Evolutionary conservation across 2,888 invertebrate species (phyloP).

Genomic region (Heliconius charithonia): DNA sequence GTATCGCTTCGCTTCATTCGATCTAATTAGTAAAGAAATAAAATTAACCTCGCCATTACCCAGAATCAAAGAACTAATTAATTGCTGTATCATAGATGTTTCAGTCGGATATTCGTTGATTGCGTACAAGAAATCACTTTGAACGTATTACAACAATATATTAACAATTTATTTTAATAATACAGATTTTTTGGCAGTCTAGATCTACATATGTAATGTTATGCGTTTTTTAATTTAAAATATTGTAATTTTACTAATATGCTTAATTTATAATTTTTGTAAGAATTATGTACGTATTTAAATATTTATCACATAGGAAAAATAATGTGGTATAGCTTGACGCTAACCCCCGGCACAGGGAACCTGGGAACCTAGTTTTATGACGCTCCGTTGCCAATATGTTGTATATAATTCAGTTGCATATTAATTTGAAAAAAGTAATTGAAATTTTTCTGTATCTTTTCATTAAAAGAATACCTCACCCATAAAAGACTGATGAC

Average conservation of each 20-base stretch:
- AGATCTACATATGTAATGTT: background rate
- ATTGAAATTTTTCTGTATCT: background rate
- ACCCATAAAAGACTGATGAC: background rate
- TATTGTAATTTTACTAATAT: background rate
- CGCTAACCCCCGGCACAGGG: too few relatives aligned
- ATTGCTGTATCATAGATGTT: constrained; percentile 56
- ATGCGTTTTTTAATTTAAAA: background rate
- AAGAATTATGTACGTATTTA: too few relatives aligned
- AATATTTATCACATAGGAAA: background rate
- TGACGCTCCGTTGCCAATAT: too few relatives aligned
- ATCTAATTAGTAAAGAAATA: constrained; percentile 69
- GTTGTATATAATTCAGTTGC: too few relatives aligned
- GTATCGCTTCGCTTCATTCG: constrained; percentile 49
- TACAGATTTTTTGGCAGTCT: background rate
- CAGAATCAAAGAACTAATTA: constrained; percentile 67
- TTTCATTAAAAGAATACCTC: background rate
- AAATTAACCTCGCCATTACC: constrained; percentile 65
- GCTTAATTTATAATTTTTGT: background rate
- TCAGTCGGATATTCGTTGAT: constrained; percentile 23
- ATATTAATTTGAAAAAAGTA: background rate
- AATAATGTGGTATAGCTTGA: background rate
- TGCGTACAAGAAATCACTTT: background rate
- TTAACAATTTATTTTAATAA: background rate
- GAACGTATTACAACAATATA: background rate
- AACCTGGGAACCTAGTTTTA: too few relatives aligned